phyloP scores from a whole-genome alignment of 1,140 invertebrate genomes.

The Drosophila kohkoa region DNA sequence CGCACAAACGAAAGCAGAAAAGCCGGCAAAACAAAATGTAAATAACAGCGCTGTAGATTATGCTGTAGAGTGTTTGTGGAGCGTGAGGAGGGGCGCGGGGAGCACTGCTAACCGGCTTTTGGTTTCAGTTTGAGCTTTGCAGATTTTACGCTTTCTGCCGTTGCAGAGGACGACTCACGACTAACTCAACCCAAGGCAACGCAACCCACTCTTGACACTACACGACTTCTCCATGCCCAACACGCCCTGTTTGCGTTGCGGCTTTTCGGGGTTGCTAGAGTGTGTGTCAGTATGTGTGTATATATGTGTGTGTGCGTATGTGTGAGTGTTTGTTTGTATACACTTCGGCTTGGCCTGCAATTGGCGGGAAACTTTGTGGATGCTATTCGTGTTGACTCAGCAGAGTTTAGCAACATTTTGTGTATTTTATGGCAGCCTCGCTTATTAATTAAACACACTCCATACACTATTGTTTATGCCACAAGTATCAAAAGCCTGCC shows the following conservation, averaged over 20 bases:
- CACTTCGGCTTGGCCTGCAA: conserved; percentile 78
- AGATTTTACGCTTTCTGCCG: conserved; percentile 62
- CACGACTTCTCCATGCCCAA: conserved; percentile 8
- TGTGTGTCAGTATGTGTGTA: background rate
- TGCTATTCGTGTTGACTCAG: conserved; percentile 51
- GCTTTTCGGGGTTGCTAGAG: conserved; percentile 79
- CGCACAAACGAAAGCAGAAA: conserved; percentile 47
- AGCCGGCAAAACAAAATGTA: conserved; percentile 82
- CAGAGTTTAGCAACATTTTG: conserved; percentile 48
- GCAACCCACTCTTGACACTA: conserved; percentile 11
- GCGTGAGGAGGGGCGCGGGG: background rate
- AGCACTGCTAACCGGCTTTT: conserved; percentile 64
- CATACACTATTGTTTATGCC: background rate
- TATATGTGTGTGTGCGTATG: conserved; percentile 18
- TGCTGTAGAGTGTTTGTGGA: background rate
- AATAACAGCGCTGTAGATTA: conserved; percentile 56
- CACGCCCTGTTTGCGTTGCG: conserved; percentile 65
- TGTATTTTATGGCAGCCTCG: conserved; percentile 1
- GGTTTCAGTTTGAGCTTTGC: conserved; percentile 70
- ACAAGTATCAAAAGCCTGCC: background rate
- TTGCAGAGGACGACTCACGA: conserved; percentile 38
- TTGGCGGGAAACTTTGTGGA: conserved; percentile 83
- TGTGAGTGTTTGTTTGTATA: conserved; percentile 65
- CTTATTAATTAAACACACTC: conserved; percentile 1
- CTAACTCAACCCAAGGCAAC: conserved; percentile 34